Evolutionary conservation across 2,113 vertebrate genomes (phyloP).

Genomic region (Astatoreochromis straeleni): DNA sequence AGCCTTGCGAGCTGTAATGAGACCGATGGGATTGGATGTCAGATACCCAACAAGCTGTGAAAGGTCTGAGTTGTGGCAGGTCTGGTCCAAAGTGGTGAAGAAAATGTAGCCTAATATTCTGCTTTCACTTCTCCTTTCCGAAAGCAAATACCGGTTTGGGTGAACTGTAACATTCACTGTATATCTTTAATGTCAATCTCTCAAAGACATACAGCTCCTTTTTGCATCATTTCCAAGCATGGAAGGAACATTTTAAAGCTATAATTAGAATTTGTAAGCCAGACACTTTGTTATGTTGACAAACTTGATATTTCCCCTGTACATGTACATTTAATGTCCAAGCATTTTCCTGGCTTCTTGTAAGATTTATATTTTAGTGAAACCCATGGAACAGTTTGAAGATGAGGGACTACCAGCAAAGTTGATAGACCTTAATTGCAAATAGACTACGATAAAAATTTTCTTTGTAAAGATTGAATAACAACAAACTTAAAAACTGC

Average conservation of each 20-base stretch:
- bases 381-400: background rate
- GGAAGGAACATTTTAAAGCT: background rate
- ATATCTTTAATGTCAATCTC: background rate
- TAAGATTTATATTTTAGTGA: background rate
- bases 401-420: background rate
- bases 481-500: background rate
- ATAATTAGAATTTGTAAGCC: background rate
- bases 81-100: background rate
- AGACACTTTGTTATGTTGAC: background rate
- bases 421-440: background rate
- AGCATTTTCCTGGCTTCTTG: background rate
- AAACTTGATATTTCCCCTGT: background rate
- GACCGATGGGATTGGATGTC: conserved; percentile 1
- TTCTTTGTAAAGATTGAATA: background rate
- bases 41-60: background rate
- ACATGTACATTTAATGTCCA: background rate
- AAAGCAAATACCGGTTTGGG: background rate
- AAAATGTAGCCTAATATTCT: background rate
- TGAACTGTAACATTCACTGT: background rate
- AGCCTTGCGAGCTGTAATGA: background rate
- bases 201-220: background rate
- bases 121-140: background rate
- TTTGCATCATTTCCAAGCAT: background rate
- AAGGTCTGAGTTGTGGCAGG: background rate
- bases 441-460: fast-evolving